Evolutionary conservation across 2,888 invertebrate genomes (phyloP).

Genomic region (Halictus quadricinctus): DNA sequence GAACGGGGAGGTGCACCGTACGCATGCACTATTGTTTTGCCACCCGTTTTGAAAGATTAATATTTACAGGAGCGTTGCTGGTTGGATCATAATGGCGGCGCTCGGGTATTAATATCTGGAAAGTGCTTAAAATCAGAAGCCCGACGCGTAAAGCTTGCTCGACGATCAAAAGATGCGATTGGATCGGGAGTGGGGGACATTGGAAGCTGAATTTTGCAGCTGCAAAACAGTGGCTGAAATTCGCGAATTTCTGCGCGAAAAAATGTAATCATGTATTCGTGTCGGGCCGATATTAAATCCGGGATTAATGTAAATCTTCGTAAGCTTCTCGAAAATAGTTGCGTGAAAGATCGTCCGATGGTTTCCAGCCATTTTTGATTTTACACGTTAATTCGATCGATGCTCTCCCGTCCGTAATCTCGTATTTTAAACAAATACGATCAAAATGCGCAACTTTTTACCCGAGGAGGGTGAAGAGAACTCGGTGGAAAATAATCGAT

Average conservation of each 20-base stretch:
- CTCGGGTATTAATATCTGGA: conserved; percentile 21
- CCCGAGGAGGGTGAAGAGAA: no score
- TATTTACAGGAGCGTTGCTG: conserved; percentile 6
- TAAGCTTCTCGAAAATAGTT: not conserved
- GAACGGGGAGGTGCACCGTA: not conserved
- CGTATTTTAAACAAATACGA: not conserved
- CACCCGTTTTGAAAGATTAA: conserved; percentile 5
- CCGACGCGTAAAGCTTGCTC: not conserved
- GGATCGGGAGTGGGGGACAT: not conserved
- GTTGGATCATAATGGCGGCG: not conserved
- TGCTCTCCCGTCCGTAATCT: not conserved
- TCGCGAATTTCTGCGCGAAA: not conserved
- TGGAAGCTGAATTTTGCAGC: not conserved
- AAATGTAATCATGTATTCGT: not conserved
- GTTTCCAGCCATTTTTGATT: not conserved
- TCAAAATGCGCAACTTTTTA: no score
- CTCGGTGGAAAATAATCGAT: no score
- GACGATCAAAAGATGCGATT: conserved; percentile 6
- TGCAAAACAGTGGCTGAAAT: not conserved
- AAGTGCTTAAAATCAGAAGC: conserved; percentile 19
- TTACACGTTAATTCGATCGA: not conserved
- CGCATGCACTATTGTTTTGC: not conserved
- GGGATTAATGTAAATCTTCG: not conserved
- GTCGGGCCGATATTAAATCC: not conserved
- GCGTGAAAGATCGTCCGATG: not conserved